Base-by-base conservation (phyloP, 1,140 invertebrate species). In the Drosophila sturtevanti region DNA sequence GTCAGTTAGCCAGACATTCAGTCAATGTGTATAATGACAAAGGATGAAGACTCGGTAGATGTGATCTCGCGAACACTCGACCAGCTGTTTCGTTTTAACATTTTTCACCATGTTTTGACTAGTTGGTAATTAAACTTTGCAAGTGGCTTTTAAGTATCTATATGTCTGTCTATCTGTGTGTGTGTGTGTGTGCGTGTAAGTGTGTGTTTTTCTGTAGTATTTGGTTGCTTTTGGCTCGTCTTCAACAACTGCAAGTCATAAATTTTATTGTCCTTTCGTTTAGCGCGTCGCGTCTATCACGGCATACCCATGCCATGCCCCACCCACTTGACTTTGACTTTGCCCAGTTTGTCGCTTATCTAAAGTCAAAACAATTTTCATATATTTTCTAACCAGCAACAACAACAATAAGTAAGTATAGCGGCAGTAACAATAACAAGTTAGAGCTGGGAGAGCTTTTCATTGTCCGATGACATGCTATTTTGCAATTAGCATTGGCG, bases 331-430 rank as follows among this genome's bases (percentile, higher is more conserved):
- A 37, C 59, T 54, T 75, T 74, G 58, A 61, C 66, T 66, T 56
- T 22, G 64, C 38, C 59, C 51, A 44, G 74, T 80, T 31, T 86
- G 71, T 81, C 79, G 79, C 87, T 90, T 90, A 90, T 90, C 87
- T 90, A 90, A 90, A 90, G 87, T 90, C 87, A 90, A 90, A 90
- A 81, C 87, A 90, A 90, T 90, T 90, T 89, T 90, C 85, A 90
- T 78, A 89, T 84, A 84, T 89, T 82, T 89, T 79, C 63, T 72
- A 52, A 55, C 24, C 64, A 68, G 41, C 59, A 69, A 37, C 41
- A 44, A 18, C 41, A 44, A 18, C 7, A 16, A 48, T 6, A 31
- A 31, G n/a, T 31, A 31, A 31, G 27, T 0, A 6, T 7, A 48
- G 41, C 7, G 14, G 7, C 41, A 44, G 41, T 44, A 18, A 44